Percentiles rank a stretch among this genome's conserved stretches.
These are phyloP conservation scores for Mimas tiliae DNA, from an alignment of 2,888 invertebrate species.

Conservation along the genomic window DNA sequence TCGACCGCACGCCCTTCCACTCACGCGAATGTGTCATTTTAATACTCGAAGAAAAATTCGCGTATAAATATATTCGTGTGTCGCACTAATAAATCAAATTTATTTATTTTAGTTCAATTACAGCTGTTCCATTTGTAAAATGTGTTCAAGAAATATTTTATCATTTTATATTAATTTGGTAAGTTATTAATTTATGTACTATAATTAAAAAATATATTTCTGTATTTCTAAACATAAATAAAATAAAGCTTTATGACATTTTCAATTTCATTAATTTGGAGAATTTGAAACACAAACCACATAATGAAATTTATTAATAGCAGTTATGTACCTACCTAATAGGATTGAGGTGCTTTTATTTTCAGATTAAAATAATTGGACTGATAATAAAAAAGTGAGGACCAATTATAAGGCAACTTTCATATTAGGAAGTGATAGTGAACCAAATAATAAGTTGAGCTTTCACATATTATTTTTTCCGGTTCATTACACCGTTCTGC, in stretches of 20 bases:
- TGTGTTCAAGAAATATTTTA: constrained; percentile 68
- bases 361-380: not conserved
- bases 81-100: constrained; percentile 48
- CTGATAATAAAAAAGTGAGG: not conserved
- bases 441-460: constrained; percentile 19
- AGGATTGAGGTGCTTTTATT: too few relatives aligned
- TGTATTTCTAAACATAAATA: not conserved
- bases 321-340: too few relatives aligned
- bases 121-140: constrained; percentile 55
- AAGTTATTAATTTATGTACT: constrained; percentile 47
- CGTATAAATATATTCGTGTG: constrained; percentile 74
- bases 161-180: constrained; percentile 68
- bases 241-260: too few relatives aligned
- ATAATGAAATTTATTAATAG: too few relatives aligned
- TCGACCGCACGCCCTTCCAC: constrained; percentile 80
- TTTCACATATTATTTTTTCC: constrained; percentile 34
- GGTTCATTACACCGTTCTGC: constrained; percentile 5
- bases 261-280: too few relatives aligned
- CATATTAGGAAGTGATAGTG: not conserved
- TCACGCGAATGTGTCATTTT: constrained; percentile 80
- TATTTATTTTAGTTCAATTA: constrained; percentile 52
- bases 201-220: too few relatives aligned
- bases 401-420: not conserved
- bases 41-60: constrained; percentile 70
- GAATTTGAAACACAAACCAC: too few relatives aligned